A percentile compares a stretch with the other conserved stretches of the same genome.
phyloP scores from a whole-genome alignment of 2,113 vertebrate species.

The Mustela lutreola region DNA sequence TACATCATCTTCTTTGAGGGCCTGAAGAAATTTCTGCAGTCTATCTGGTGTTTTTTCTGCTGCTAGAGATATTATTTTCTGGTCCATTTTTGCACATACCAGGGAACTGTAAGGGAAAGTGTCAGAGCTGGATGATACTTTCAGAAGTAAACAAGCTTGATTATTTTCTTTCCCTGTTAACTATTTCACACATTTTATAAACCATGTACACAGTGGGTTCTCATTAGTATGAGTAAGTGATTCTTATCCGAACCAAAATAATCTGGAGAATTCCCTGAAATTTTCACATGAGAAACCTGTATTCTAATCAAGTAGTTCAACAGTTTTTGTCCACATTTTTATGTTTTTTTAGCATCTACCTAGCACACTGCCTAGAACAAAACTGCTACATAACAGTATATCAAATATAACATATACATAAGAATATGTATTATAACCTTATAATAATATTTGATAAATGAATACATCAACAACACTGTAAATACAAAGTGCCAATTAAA shows the following conservation, averaged over 20 bases:
- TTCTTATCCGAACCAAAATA: conserved; percentile 32
- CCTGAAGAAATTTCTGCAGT: conserved; percentile 85
- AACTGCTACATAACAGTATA: not conserved
- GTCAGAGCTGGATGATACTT: conserved; percentile 28
- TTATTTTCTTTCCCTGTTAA: not conserved
- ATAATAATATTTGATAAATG: not conserved
- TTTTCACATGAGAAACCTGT: not conserved
- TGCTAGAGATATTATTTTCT: conserved; percentile 87
- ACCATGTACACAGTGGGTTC: not conserved
- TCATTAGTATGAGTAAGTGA: not conserved
- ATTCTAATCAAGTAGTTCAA: not conserved
- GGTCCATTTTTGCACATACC: conserved; percentile 80
- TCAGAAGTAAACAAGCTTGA: not conserved
- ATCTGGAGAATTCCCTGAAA: not conserved
- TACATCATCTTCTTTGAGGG: conserved; percentile 84
- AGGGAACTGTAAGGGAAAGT: conserved; percentile 30
- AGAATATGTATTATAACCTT: not conserved
- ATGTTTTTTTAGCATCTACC: not conserved
- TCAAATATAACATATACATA: not conserved
- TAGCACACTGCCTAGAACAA: conserved; percentile 6
- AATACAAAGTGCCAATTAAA: not conserved
- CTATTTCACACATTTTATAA: not conserved
- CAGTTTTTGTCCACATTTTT: not conserved
- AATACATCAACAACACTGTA: not conserved
- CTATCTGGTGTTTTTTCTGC: conserved; percentile 81